Base-by-base conservation (phyloP, 2,888 invertebrate genomes). In the Nymphalis polychloros region DNA sequence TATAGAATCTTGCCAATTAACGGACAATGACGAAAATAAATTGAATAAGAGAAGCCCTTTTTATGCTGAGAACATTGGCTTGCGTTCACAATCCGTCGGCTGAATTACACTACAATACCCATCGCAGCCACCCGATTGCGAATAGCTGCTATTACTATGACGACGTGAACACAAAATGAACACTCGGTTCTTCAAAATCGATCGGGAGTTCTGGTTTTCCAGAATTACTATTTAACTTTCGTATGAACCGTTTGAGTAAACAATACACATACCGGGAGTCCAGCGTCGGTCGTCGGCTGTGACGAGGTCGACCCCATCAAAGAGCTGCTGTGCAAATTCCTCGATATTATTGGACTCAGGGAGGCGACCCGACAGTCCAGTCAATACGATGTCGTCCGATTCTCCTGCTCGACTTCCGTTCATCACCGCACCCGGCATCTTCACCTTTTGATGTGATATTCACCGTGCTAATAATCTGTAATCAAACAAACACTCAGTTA, bases 281-380 rank as follows among this genome's bases (percentile, higher is more conserved):
- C 98, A 99, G 83, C 98, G 94, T 75, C 97, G 93, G 76, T 96
- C 96, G 85, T 98, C 98, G 76, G 97, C 98, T 46, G 97, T 98
- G 72, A 99, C 96, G 93, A 99, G 95, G 86, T 99, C 99, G 57
- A 97, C 94, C 65, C 97, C 97, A 72, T 96, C 96, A 87, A 98
- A 96, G 65, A 99, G 94, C 87, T 98, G 96, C 80, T 96, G 94
- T 81, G 96, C 96, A 89, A 99, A 99, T 92, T 99, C 99, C 77
- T 97, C 97, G 81, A 99, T 96, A 87, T 94, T 96, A 78, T 95
- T 94, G 74, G 97, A 97, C 90, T 99, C 97, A 16, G 99, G 99
- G 77, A 99, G 94, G 74, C 98, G 96, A 68, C 96, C 97, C 67
- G 97, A 97, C 78, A 97, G 93, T 23, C 98, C 97, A 61, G 96